These are phyloP conservation scores for Tridacna crocea DNA, from an alignment of 2,888 invertebrate species.

Conservation along the genomic window DNA sequence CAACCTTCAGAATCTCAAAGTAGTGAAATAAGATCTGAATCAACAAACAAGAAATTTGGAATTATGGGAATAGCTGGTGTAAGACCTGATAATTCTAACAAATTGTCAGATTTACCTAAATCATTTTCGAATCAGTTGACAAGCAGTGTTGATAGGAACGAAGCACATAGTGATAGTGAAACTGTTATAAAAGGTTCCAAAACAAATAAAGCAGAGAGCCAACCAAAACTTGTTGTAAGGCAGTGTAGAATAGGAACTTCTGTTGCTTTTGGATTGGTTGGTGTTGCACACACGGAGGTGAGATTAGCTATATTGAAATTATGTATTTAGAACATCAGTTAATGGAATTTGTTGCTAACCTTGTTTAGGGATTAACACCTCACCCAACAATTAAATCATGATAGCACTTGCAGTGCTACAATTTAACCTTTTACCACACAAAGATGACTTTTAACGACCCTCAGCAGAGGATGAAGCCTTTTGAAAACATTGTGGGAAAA, in stretches of 20 bases:
- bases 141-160: not conserved
- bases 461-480: no score
- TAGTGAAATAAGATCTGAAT: not conserved
- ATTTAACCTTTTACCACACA: no score
- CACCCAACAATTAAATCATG: no score
- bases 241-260: constrained; percentile 67
- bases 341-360: no score
- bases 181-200: constrained; percentile 39
- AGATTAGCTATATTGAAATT: not conserved
- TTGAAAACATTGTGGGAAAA: not conserved
- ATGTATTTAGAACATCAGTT: no score
- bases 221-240: constrained; percentile 58
- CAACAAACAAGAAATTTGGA: constrained; percentile 3
- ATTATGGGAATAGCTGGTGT: constrained; percentile 16
- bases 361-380: no score
- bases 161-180: constrained; percentile 44
- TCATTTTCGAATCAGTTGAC: not conserved
- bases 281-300: constrained; percentile 38
- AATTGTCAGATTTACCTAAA: not conserved
- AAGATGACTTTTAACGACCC: no score
- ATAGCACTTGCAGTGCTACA: no score
- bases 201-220: not conserved
- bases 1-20: not conserved
- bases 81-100: not conserved
- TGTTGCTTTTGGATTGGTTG: constrained; percentile 70